phyloP scores from a whole-genome alignment of 1,140 invertebrate genomes.

The Hyles vespertilio region DNA sequence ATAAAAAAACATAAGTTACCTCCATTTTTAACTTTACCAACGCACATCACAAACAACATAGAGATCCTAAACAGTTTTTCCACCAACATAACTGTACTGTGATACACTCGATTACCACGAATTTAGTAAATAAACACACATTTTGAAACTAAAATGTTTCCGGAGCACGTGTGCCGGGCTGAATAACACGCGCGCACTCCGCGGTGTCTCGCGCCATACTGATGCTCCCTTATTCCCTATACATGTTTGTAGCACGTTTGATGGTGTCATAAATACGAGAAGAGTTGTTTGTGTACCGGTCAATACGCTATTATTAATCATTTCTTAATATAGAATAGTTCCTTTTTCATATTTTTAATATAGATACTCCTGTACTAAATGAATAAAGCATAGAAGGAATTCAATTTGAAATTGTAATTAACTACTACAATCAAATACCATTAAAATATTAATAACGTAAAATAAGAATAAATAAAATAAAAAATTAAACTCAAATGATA shows the following conservation, averaged over 20 bases:
- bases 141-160: neutral
- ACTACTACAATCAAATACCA: no score
- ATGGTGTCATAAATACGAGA: neutral
- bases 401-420: no score
- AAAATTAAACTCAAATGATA: no score
- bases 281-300: no score
- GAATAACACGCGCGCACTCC: neutral
- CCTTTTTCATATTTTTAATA: no score
- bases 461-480: no score
- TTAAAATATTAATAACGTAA: no score
- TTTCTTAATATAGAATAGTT: no score
- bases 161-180: neutral
- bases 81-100: slow-evolving; percentile 45
- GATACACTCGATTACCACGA: slow-evolving; percentile 1
- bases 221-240: neutral
- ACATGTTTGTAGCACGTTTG: neutral
- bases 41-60: slow-evolving; percentile 33
- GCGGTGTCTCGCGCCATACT: neutral
- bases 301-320: no score
- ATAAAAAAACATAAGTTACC: slow-evolving; percentile 24
- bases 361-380: no score
- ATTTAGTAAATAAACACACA: neutral
- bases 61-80: slow-evolving; percentile 38
- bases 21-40: slow-evolving; percentile 50
- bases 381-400: no score